Evolutionary conservation across 2,888 invertebrate genomes (phyloP), one percentile per base, ranked within the genome.

Genomic region (Orthonychiurus folsomi): DNA sequence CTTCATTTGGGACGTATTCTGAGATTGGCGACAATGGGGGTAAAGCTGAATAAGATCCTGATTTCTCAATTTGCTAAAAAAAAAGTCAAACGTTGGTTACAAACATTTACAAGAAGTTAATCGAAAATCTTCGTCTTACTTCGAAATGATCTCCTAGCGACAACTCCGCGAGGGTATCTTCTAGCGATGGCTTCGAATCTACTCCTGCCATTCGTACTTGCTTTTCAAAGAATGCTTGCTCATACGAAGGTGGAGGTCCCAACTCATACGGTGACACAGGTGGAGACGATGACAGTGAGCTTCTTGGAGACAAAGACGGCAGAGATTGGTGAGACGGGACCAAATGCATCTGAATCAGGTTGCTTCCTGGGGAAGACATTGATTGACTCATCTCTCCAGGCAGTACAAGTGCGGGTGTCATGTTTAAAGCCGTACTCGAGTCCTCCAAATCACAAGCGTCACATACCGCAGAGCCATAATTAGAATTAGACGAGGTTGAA

Each of bases 231-330:
- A 76, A 86, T 84, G 86, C 83, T 79, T 88, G 83, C 69, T 84
- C 84, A 75, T 85, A 85, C 2, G 84, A 81, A 9, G 80, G 80
- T 18, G 80, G 80, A 15, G 83, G 83, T 28, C 81, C 77, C 65
- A 82, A 76, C 58, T 76, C 75, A 66, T 78, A 78, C 1, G 87
- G 82, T 73, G 91, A 86, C n/a, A 86, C 83, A 1, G 92, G 92
- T 50, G 93, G 91, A 67, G 91, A 90, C 26, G 92, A 88, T 2
- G 90, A 89, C 24, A 91, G 78, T 68, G 90, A 90, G 75, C 92
- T 91, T 68, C 90, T 82, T 0, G 91, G 90, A 26, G 90, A 90
- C 54, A 90, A 77, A 18, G 90, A 90, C 9, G 90, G 87, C 75
- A 90, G 89, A 1, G 90, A 89, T 59, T 85, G 78, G 20, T 81